A percentile compares a stretch with the other conserved stretches of the same genome.
These are phyloP conservation scores for Patagioenas fasciata DNA, from an alignment of 2,113 vertebrate species.

Conservation along the genomic window DNA sequence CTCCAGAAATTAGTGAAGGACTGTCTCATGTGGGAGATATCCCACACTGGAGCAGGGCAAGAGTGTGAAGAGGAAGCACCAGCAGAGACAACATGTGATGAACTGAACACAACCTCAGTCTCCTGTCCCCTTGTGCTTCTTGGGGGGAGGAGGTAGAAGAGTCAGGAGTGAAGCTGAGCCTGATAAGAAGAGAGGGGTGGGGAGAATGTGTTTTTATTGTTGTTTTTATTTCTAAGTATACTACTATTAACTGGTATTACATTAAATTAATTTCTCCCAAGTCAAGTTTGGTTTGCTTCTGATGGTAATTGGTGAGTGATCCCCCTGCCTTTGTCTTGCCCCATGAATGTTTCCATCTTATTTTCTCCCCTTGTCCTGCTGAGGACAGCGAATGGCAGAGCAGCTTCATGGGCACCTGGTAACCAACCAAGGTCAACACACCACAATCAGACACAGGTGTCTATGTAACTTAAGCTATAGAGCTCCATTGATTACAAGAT, in stretches of 20 bases:
- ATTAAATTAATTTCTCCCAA: neutral
- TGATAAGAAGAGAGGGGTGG: neutral
- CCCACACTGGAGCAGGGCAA: no score
- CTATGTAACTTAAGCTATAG: neutral
- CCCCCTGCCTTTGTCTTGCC: neutral
- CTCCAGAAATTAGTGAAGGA: neutral
- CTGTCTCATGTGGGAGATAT: neutral
- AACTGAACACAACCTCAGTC: neutral
- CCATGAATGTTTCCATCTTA: neutral
- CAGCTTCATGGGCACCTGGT: neutral
- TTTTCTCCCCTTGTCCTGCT: neutral
- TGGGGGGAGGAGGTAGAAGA: neutral
- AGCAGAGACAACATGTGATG: neutral
- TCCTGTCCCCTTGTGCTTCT: rapidly evolving
- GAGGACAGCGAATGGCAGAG: neutral
- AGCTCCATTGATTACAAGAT: neutral
- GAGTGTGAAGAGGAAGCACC: neutral
- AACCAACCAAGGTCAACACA: neutral
- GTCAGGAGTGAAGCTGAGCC: neutral
- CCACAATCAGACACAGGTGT: neutral
- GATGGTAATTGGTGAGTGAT: neutral
- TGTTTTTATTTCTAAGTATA: neutral
- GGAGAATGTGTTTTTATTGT: neutral
- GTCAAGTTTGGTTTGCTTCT: neutral
- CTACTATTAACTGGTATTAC: neutral